A percentile compares a stretch with the other conserved stretches of the same genome.
phyloP scores from a whole-genome alignment of 2,888 invertebrate genomes.

The Oxyteleia sp. region DNA sequence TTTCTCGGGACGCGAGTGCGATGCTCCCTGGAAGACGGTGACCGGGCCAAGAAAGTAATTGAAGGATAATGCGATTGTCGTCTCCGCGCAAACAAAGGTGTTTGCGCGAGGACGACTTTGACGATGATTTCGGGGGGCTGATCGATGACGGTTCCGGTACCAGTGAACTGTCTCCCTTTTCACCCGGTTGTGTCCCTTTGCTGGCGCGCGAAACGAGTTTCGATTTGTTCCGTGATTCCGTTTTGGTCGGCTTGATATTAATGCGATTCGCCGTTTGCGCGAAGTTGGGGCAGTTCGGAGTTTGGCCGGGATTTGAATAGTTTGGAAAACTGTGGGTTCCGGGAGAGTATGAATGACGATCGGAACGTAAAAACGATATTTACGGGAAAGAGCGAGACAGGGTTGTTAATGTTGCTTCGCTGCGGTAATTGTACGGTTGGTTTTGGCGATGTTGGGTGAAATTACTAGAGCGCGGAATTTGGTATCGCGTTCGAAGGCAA shows the following conservation, averaged over 20 bases:
- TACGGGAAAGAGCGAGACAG: not conserved
- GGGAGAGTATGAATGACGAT: not conserved
- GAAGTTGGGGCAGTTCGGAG: conserved; percentile 21
- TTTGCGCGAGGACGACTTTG: too few species aligned
- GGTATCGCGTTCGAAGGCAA: too few species aligned
- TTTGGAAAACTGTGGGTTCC: conserved; percentile 7
- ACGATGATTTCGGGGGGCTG: too few species aligned
- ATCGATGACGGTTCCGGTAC: too few species aligned
- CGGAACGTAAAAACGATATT: conserved; percentile 12
- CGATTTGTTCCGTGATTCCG: too few species aligned
- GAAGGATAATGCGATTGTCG: conserved; percentile 41
- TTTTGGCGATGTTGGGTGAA: not conserved
- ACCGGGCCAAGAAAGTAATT: conserved; percentile 24
- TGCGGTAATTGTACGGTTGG: conserved; percentile 16
- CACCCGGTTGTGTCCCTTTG: too few species aligned
- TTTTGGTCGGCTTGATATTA: conserved; percentile 19
- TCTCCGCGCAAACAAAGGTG: conserved; percentile 21
- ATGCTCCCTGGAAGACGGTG: conserved; percentile 21
- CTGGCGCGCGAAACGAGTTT: too few species aligned
- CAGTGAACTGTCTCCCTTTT: too few species aligned
- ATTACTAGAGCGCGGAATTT: too few species aligned
- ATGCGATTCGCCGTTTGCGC: conserved; percentile 1
- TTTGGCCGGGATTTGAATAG: conserved; percentile 17
- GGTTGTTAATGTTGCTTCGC: conserved; percentile 9
- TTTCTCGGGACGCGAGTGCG: conserved; percentile 40